These are phyloP conservation scores for Leptinotarsa peninsularis DNA, from an alignment of 2,888 invertebrate genomes.

Conservation along the genomic window DNA sequence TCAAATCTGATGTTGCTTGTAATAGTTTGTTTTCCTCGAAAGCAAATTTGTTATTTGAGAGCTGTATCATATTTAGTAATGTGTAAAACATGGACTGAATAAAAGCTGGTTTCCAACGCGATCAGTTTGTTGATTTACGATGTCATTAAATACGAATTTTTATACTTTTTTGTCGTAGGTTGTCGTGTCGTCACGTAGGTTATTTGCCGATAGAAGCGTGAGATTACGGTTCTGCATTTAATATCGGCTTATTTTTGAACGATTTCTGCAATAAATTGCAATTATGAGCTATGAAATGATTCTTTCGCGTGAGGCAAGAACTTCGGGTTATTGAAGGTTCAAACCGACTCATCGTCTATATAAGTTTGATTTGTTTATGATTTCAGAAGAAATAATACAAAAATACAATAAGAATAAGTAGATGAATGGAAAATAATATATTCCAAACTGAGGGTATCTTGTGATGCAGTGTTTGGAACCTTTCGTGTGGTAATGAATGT, in stretches of 20 bases:
- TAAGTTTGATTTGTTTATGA: background rate
- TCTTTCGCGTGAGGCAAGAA: constrained; percentile 19
- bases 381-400: background rate
- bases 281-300: constrained; percentile 7
- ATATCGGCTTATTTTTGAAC: constrained; percentile 18
- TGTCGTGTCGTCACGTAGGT: constrained; percentile 16
- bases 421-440: background rate
- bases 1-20: too few relatives aligned
- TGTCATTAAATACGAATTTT: constrained; percentile 8
- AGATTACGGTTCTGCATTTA: constrained; percentile 21
- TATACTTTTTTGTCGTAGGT: background rate
- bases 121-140: background rate
- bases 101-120: background rate
- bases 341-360: constrained; percentile 11
- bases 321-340: constrained; percentile 1
- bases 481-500: too few relatives aligned
- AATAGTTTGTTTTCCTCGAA: too few relatives aligned
- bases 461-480: too few relatives aligned
- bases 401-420: background rate
- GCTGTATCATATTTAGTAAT: background rate
- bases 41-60: too few relatives aligned
- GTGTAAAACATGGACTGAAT: background rate
- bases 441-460: too few relatives aligned
- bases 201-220: constrained; percentile 25
- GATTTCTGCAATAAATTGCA: constrained; percentile 21